Conservation (phyloP, 1,140 invertebrate genomes). For the Agrypnia vestita region DNA sequence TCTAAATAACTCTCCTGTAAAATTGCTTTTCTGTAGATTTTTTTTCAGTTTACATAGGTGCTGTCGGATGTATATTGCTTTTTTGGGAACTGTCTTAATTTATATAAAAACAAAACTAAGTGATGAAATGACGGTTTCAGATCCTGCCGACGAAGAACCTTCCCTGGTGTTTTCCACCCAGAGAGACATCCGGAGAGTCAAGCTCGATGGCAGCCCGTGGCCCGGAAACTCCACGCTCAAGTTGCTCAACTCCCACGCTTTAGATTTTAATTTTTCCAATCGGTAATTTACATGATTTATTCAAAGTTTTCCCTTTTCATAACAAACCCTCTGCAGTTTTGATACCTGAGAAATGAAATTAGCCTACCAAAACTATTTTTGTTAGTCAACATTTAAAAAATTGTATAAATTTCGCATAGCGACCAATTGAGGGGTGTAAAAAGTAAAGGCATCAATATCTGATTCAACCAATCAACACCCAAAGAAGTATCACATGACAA, state of each 20-base stretch:
- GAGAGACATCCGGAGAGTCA: constrained; percentile 72
- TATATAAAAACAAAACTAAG: too few species aligned
- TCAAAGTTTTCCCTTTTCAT: neutral
- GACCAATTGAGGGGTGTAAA: too few species aligned
- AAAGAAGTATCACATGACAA: too few species aligned
- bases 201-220: constrained; percentile 72
- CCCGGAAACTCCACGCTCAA: constrained; percentile 67
- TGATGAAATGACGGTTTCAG: constrained; percentile 64
- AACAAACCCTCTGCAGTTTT: neutral
- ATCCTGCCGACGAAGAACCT: constrained; percentile 71
- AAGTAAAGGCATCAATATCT: too few species aligned
- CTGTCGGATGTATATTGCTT: too few species aligned
- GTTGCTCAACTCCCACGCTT: constrained; percentile 68
- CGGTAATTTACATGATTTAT: constrained; percentile 46
- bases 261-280: constrained; percentile 69
- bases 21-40: too few species aligned
- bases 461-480: too few species aligned
- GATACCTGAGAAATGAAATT: constrained; percentile 53
- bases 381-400: too few species aligned
- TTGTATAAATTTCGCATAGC: too few species aligned
- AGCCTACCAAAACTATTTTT: constrained; percentile 53
- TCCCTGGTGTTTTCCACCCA: constrained; percentile 74
- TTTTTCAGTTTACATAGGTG: too few species aligned
- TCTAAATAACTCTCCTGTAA: too few species aligned
- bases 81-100: too few species aligned